These are phyloP conservation scores for Pao palembangensis DNA, from an alignment of 2,113 vertebrate species.

Conservation along the genomic window DNA sequence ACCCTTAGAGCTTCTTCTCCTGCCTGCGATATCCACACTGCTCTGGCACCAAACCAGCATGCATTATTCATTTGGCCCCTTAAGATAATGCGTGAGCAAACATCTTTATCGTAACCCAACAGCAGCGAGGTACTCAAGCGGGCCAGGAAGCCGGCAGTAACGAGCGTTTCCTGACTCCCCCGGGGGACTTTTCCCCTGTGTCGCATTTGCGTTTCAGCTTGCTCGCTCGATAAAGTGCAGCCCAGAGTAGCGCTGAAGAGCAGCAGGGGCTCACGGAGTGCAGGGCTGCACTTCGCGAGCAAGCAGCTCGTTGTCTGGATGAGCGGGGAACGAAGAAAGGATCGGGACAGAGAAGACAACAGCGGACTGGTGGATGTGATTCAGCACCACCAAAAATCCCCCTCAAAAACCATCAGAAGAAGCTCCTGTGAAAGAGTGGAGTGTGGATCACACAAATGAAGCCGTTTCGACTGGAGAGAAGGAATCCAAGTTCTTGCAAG, in stretches of 20 bases:
- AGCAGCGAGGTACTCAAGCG: slow-evolving; percentile 17
- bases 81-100: slow-evolving; percentile 35
- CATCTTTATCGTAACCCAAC: slow-evolving; percentile 35
- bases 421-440: no score
- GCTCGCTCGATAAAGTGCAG: slow-evolving; percentile 27
- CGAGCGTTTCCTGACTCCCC: slow-evolving; percentile 44
- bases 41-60: slow-evolving; percentile 13
- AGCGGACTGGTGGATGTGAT: no score
- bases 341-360: no score
- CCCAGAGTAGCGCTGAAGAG: slow-evolving; percentile 29
- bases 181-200: slow-evolving; percentile 5
- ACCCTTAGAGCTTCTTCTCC: slow-evolving; percentile 16
- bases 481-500: no score
- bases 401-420: no score
- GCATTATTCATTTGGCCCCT: slow-evolving; percentile 50
- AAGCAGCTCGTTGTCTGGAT: no score
- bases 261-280: slow-evolving; percentile 3
- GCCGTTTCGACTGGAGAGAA: no score
- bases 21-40: background rate
- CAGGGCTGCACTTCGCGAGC: no score
- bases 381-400: no score
- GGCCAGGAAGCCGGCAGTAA: slow-evolving; percentile 25
- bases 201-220: slow-evolving; percentile 38
- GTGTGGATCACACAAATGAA: no score
- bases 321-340: no score